A percentile compares a stretch with the other conserved stretches of the same genome.
phyloP scores from a whole-genome alignment of 1,140 invertebrate genomes.

The Calliopsis andreniformis region DNA sequence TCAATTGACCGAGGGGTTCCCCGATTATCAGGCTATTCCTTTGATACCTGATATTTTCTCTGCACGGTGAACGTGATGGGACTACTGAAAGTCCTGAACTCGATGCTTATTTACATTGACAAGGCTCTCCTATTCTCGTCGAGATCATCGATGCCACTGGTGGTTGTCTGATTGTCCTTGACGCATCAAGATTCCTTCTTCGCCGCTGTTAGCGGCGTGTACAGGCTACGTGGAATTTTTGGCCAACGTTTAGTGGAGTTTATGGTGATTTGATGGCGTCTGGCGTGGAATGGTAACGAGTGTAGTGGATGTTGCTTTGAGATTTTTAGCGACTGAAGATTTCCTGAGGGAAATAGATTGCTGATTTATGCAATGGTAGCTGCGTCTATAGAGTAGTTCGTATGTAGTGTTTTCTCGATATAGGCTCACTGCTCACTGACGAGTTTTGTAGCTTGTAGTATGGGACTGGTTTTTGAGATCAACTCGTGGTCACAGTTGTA shows the following conservation, averaged over 20 bases:
- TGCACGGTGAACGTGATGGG: conserved; percentile 31
- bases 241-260: not conserved
- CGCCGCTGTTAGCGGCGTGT: not conserved
- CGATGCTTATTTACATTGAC: too few species aligned
- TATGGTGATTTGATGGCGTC: not conserved
- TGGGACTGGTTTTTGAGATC: too few species aligned
- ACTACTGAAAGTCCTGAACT: not conserved
- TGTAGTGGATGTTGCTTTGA: too few species aligned
- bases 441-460: too few species aligned
- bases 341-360: too few species aligned
- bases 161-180: not conserved
- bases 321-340: too few species aligned
- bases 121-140: too few species aligned
- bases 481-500: too few species aligned
- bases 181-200: not conserved
- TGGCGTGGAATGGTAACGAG: not conserved
- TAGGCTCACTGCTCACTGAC: too few species aligned
- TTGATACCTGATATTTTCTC: conserved; percentile 17
- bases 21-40: conserved; percentile 22
- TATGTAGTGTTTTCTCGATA: too few species aligned
- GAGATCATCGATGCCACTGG: not conserved
- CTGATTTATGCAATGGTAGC: too few species aligned
- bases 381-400: too few species aligned
- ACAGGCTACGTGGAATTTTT: not conserved
- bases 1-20: conserved; percentile 12